Evolutionary conservation across 2,888 invertebrate genomes (phyloP).

Genomic region (Bembecia ichneumoniformis): DNA sequence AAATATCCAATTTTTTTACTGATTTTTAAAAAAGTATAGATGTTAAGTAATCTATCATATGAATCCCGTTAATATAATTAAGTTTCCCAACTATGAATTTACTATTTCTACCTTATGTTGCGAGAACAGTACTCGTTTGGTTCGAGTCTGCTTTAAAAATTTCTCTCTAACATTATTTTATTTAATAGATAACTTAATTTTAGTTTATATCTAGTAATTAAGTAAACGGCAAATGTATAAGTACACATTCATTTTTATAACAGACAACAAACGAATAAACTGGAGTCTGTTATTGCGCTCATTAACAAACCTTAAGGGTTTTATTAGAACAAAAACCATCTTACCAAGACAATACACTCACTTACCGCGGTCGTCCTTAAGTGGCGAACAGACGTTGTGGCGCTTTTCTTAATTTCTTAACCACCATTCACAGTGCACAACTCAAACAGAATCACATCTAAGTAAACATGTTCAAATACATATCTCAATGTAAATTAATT

Average conservation of each 20-base stretch:
- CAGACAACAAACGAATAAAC: constrained; percentile 25
- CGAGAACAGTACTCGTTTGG: too few relatives aligned
- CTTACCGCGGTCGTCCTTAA: constrained; percentile 41
- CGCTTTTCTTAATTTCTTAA: constrained; percentile 70
- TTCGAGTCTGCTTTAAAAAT: too few relatives aligned
- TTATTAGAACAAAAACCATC: constrained; percentile 61
- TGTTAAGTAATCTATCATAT: too few relatives aligned
- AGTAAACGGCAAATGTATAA: neutral
- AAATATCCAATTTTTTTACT: too few relatives aligned
- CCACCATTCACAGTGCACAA: constrained; percentile 14
- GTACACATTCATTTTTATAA: constrained; percentile 12
- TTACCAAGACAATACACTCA: constrained; percentile 53
- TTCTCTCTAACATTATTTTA: too few relatives aligned
- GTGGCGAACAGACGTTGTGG: constrained; percentile 54
- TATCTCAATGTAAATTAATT: too few relatives aligned
- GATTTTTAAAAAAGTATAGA: too few relatives aligned
- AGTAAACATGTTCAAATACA: neutral
- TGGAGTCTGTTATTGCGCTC: constrained; percentile 39
- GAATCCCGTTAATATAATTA: too few relatives aligned
- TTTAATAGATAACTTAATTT: too few relatives aligned
- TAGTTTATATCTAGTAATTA: too few relatives aligned
- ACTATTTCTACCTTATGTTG: too few relatives aligned
- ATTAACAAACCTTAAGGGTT: constrained; percentile 60
- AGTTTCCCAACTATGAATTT: too few relatives aligned
- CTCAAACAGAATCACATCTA: neutral